Evolutionary conservation across 2,113 vertebrate genomes (phyloP).

Genomic region (human): DNA sequence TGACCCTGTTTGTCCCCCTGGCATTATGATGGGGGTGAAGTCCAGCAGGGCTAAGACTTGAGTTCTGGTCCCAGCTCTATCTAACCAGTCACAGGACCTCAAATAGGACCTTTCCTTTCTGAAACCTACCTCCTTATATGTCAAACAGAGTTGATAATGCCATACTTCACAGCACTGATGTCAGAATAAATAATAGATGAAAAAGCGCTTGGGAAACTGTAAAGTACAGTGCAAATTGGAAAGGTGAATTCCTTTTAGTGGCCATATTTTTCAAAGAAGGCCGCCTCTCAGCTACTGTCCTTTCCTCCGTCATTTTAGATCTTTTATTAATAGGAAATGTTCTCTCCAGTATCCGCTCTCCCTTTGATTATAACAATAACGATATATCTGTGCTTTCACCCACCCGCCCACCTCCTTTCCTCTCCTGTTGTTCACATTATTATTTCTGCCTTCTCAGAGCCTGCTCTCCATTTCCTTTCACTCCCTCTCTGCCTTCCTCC

Average conservation of each 20-base stretch:
- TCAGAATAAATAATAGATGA: background rate
- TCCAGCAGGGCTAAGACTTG: background rate
- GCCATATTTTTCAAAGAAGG: background rate
- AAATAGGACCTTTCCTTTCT: background rate
- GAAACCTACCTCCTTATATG: conserved; percentile 4
- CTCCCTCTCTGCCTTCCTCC: background rate
- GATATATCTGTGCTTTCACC: background rate
- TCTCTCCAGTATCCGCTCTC: background rate
- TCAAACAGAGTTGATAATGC: background rate
- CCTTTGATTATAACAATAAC: background rate
- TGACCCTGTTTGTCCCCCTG: background rate
- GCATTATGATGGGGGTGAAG: background rate
- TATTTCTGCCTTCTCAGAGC: background rate
- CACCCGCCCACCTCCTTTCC: background rate
- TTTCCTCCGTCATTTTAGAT: background rate
- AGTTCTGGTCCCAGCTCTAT: background rate
- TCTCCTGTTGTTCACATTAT: background rate
- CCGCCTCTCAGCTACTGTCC: background rate
- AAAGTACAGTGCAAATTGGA: background rate
- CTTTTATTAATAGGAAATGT: background rate
- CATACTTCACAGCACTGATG: background rate
- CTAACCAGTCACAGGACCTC: background rate
- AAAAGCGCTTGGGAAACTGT: background rate
- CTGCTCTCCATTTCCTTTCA: background rate
- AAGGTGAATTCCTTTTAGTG: background rate